Evolutionary conservation across 1,140 invertebrate genomes (phyloP).

Genomic region (Philaenus spumarius): DNA sequence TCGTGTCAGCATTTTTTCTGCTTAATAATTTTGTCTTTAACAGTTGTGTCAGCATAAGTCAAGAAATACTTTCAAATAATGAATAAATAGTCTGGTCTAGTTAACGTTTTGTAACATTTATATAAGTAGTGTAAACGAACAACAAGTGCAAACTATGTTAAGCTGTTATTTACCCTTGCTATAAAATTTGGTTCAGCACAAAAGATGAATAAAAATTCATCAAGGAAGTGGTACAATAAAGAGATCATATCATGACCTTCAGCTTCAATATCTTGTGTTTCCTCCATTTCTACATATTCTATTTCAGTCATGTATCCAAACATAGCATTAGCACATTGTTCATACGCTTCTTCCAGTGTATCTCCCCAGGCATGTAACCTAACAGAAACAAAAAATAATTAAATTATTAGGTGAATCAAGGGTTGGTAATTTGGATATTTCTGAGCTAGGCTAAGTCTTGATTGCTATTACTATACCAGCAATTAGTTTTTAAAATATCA

Average conservation of each 20-base stretch:
- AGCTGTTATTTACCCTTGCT: slow-evolving; percentile 47
- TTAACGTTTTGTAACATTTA: not conserved
- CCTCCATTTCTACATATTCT: slow-evolving; percentile 71
- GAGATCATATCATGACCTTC: slow-evolving; percentile 79
- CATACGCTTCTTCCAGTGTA: slow-evolving; percentile 82
- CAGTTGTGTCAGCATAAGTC: no score
- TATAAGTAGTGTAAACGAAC: not conserved
- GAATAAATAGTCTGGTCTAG: not conserved
- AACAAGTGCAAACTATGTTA: no score
- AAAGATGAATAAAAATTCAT: slow-evolving; percentile 92
- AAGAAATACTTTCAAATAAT: no score
- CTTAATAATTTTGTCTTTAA: no score
- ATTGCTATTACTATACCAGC: no score
- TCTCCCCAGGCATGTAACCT: slow-evolving; percentile 91
- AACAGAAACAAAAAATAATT: slow-evolving; percentile 29
- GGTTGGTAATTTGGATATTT: no score
- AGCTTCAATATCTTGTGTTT: slow-evolving; percentile 75
- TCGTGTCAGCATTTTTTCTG: no score
- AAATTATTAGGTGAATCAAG: no score
- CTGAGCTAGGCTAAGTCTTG: no score
- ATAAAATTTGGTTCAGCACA: slow-evolving; percentile 81
- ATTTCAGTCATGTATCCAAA: slow-evolving; percentile 97
- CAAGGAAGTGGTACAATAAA: slow-evolving; percentile 89
- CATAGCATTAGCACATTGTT: slow-evolving; percentile 93
- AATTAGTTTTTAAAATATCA: no score